Evolutionary conservation across 2,888 invertebrate genomes (phyloP).

Genomic region (Hofmannophila pseudospretella): DNA sequence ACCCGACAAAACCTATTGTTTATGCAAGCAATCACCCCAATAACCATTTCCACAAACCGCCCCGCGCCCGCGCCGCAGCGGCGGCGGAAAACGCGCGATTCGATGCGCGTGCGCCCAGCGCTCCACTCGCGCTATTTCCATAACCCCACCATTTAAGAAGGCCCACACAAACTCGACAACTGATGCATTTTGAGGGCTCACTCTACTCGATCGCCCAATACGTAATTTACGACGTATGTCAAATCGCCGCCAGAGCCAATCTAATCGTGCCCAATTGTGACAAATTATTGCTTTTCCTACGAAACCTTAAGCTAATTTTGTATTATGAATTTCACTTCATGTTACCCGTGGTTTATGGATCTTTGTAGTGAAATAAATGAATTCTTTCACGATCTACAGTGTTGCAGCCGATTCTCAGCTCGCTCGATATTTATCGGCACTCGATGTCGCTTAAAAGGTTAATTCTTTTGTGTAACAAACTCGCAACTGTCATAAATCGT

Average conservation of each 20-base stretch:
- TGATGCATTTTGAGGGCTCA: slow-evolving; percentile 36
- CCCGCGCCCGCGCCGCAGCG: slow-evolving; percentile 44
- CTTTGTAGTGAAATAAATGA: slow-evolving; percentile 42
- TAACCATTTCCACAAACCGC: slow-evolving; percentile 75
- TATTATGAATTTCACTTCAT: slow-evolving; percentile 64
- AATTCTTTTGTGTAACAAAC: slow-evolving; percentile 62
- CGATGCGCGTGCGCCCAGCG: slow-evolving; percentile 69
- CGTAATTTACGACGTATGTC: slow-evolving; percentile 74
- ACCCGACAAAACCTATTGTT: slow-evolving; percentile 73
- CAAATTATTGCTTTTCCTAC: slow-evolving; percentile 76
- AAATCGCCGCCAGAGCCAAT: slow-evolving; percentile 72
- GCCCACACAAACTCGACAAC: slow-evolving; percentile 23
- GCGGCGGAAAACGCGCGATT: slow-evolving; percentile 72
- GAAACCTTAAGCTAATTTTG: slow-evolving; percentile 68
- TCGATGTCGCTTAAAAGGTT: slow-evolving; percentile 68
- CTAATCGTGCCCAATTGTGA: slow-evolving; percentile 76
- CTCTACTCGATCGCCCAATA: slow-evolving; percentile 51
- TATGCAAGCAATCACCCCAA: slow-evolving; percentile 77
- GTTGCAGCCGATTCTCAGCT: slow-evolving; percentile 66
- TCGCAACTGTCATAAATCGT: slow-evolving; percentile 59
- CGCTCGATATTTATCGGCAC: slow-evolving; percentile 63
- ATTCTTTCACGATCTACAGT: slow-evolving; percentile 50
- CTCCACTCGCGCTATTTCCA: slow-evolving; percentile 56
- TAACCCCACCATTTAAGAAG: slow-evolving; percentile 42
- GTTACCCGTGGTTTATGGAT: slow-evolving; percentile 43